Evolutionary conservation across 2,113 vertebrate genomes (phyloP), one percentile per base, ranked within the genome.

Genomic region (Oplegnathus fasciatus): DNA sequence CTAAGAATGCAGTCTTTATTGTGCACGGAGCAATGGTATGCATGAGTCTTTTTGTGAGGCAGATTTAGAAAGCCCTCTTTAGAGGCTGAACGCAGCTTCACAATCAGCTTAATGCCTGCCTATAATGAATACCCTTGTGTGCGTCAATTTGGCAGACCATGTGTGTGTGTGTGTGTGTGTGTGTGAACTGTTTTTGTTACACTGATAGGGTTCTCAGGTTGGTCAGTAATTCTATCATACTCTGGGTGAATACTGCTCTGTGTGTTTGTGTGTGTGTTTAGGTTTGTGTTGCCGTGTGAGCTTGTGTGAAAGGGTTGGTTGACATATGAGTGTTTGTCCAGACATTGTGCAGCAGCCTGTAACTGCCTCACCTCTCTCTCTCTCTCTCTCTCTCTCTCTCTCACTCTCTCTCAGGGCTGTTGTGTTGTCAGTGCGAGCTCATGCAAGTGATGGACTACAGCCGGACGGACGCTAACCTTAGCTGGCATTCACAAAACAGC

Each of bases 21-120:
- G 90, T 60, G 91, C 93, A 93, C 89, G 74, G 87, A 94, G 88
- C 92, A 86, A 64, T 95, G 95, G 93, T 95, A 95, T 95, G 94
- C 87, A 88, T 74, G 88, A 90, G 92, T 85, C 89, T 94, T 95
- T 96, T 94, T 94, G 94, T 94, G 92, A 91, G 91, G 92, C 93
- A 95, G 94, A 94, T 95, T 96, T 94, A 95, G 91, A 96, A 95
- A 95, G 92, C 91, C 88, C 90, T 93, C 94, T 95, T 95, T 95
- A 93, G 92, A 95, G 89, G 26, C 84, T 93, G 93, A 89, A 93
- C 88, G 78, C 88, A 80, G 89, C 90, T 80, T 91, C 93, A 94
- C 94, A 95, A 94, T 95, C 94, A 95, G 93, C 93, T 94, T 95
- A 95, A 95, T 95, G 93, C 92, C 78, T 86, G 83, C 87, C 89